Evolutionary conservation across 23 tunicate genomes (phyloP), one percentile per base, ranked within the genome.

Genomic region (Halocynthia roretzi): DNA sequence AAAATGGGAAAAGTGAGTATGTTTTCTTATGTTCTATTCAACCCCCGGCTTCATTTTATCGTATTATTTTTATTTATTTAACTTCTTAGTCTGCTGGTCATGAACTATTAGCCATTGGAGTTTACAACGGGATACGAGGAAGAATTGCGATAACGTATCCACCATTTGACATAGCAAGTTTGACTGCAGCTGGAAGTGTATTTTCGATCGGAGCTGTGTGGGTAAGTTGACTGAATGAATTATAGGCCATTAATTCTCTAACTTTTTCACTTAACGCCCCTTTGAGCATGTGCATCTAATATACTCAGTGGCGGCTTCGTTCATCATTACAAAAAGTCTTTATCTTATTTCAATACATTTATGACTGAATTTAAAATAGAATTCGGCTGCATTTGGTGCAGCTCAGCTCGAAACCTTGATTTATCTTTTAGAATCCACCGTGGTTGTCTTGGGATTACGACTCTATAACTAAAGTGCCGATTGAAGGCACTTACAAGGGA

Each of bases 361-460:
- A 31, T 31, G 4, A 31, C 44, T 31, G 44, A 31, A 31, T n/a
- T n/a, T n/a, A n/a, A n/a, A n/a, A n/a, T n/a, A n/a, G n/a, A n/a
- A n/a, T n/a, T n/a, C n/a, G n/a, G n/a, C n/a, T n/a, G n/a, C n/a
- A n/a, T n/a, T n/a, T n/a, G n/a, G n/a, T n/a, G n/a, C n/a, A n/a
- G n/a, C n/a, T 31, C 44, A 31, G 44, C 44, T 31, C 44, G 5
- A 44, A 40, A 72, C 61, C 17, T 22, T 76, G 15, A 17, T 76
- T 56, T 15, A 18, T 15, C 48, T 54, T 51, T 19, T 62, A 83
- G 87, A 83, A 76, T 56, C 87, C 87, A 11, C 87, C 87, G 6
- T 83, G 87, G 87, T 56, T 83, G 56, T 67, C 77, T 18, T 83
- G 87, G 87, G 67, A 76, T 6, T 22, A 62, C 8, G 87, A 83